phyloP scores from a whole-genome alignment of 1,140 invertebrate species.

The Drosophila asahinai region DNA sequence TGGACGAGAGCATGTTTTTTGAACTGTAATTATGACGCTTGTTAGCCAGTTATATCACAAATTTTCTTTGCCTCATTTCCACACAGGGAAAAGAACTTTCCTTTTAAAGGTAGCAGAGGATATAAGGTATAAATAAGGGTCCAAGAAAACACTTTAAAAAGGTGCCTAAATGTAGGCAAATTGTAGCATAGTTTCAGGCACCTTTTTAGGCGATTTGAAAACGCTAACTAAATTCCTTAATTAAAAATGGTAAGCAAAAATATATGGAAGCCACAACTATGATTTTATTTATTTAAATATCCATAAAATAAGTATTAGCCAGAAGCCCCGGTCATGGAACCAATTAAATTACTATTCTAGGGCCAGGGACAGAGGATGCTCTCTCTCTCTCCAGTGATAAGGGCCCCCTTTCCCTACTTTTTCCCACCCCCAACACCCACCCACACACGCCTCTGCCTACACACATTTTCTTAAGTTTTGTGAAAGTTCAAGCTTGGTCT shows the following conservation, averaged over 20 bases:
- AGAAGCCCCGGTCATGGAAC: neutral
- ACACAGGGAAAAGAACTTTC: neutral
- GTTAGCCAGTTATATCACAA: slow-evolving; percentile 28
- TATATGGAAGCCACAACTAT: neutral
- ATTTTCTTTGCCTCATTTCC: slow-evolving; percentile 5
- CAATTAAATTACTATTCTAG: slow-evolving; percentile 28
- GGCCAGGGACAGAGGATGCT: slow-evolving; percentile 6
- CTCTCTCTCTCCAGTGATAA: neutral
- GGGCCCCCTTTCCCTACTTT: neutral
- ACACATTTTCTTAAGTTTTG: slow-evolving; percentile 52
- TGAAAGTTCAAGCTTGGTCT: slow-evolving; percentile 42
- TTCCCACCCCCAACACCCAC: neutral
- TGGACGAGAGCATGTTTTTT: slow-evolving; percentile 4
- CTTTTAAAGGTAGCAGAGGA: neutral
- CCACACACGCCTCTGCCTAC: neutral
- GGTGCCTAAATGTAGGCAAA: no score
- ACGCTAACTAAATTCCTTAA: no score
- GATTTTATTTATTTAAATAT: neutral
- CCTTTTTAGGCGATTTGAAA: no score
- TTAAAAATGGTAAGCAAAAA: neutral
- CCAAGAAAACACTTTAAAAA: no score
- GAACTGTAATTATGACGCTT: slow-evolving; percentile 51
- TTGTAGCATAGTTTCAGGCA: no score
- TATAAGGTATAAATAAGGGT: no score
- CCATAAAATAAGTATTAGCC: neutral